Conservation (phyloP, 2,888 invertebrate genomes). For the Stenodema calcarata region DNA sequence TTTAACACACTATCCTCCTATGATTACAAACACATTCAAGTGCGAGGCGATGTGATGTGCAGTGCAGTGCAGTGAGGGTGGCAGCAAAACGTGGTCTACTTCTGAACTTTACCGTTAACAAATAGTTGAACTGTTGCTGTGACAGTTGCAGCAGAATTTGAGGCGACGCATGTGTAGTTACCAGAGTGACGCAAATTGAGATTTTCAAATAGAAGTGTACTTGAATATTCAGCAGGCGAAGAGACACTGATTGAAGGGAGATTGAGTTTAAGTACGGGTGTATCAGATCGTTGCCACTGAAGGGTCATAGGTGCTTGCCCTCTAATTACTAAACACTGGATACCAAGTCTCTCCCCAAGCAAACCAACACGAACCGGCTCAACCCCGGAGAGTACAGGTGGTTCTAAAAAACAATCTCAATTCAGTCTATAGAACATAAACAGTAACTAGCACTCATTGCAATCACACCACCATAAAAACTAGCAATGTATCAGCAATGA, state of each 20-base stretch:
- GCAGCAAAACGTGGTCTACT: background rate
- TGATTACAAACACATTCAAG: slow-evolving; percentile 21
- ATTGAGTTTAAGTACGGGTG: slow-evolving; percentile 60
- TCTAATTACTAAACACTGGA: slow-evolving; percentile 64
- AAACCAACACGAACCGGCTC: slow-evolving; percentile 63
- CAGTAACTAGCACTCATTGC: slow-evolving; percentile 23
- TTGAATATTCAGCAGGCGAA: slow-evolving; percentile 54
- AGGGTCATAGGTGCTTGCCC: slow-evolving; percentile 67
- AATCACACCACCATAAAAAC: slow-evolving; percentile 29
- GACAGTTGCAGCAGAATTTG: slow-evolving; percentile 74
- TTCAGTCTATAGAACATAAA: background rate
- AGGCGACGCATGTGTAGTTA: slow-evolving; percentile 75
- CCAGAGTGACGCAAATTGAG: slow-evolving; percentile 73
- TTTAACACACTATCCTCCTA: background rate
- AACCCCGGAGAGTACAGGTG: slow-evolving; percentile 65
- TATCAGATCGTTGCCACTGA: slow-evolving; percentile 67
- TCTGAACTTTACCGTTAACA: slow-evolving; percentile 70
- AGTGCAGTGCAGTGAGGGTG: slow-evolving; percentile 46
- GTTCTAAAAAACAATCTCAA: slow-evolving; percentile 61
- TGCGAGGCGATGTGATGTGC: slow-evolving; percentile 46
- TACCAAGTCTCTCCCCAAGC: slow-evolving; percentile 63
- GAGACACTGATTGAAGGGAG: slow-evolving; percentile 50
- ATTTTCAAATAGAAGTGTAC: slow-evolving; percentile 72
- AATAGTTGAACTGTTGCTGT: slow-evolving; percentile 72
- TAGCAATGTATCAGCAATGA: background rate